Conservation (phyloP, 2,888 invertebrate genomes). For the Baccha elongata region DNA sequence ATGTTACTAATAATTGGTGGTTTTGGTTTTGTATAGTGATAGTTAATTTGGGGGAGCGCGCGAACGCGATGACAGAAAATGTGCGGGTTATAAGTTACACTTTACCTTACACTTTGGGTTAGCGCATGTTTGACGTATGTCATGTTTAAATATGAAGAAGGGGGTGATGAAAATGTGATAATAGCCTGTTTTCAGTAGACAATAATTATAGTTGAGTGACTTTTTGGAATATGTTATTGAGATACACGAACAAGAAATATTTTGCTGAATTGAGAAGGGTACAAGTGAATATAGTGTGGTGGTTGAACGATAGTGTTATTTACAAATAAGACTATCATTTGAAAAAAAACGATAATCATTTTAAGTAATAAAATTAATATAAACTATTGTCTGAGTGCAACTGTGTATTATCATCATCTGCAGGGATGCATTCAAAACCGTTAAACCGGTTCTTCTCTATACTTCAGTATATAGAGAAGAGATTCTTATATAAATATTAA, state of each 20-base stretch:
- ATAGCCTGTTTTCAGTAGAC: conserved; percentile 59
- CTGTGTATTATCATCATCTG: no score
- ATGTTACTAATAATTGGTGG: conserved; percentile 57
- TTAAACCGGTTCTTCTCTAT: no score
- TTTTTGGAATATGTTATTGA: conserved; percentile 55
- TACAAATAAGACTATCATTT: no score
- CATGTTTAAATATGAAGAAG: conserved; percentile 31
- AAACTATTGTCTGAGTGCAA: no score
- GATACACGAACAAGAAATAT: neutral
- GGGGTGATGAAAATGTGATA: conserved; percentile 66
- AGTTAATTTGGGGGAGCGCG: conserved; percentile 56
- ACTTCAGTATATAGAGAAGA: no score
- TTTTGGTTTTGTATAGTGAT: conserved; percentile 46
- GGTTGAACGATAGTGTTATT: no score
- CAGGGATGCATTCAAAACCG: no score
- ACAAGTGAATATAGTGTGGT: conserved; percentile 20
- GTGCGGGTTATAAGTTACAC: conserved; percentile 27
- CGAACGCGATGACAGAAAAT: conserved; percentile 36
- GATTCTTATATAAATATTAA: no score
- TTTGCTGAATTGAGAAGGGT: conserved; percentile 9
- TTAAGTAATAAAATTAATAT: no score
- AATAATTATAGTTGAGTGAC: conserved; percentile 50
- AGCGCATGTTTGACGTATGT: conserved; percentile 6
- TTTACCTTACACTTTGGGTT: conserved; percentile 9
- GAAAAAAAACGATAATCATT: no score